phyloP scores from a whole-genome alignment of 2,888 invertebrate species.

The Apamea monoglypha region DNA sequence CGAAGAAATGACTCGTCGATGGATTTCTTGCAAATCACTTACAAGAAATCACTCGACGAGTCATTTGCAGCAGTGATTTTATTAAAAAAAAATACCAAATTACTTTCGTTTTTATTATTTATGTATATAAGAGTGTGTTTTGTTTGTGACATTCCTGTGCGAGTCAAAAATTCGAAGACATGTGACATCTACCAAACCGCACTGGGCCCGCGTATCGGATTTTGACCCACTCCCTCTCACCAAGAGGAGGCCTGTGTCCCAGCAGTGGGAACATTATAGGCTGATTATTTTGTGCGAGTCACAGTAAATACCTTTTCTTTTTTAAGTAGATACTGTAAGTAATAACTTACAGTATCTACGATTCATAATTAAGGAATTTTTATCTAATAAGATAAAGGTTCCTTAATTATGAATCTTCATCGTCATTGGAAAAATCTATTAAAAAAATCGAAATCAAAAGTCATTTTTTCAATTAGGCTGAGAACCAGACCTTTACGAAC shows the following conservation, averaged over 20 bases:
- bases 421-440: background rate
- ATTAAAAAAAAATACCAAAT: background rate
- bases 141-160: background rate
- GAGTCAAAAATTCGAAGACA: too few species aligned
- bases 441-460: too few species aligned
- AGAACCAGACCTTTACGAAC: too few species aligned
- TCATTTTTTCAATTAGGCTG: too few species aligned
- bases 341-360: too few species aligned
- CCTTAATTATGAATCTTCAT: too few species aligned
- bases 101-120: background rate
- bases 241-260: too few species aligned
- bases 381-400: background rate
- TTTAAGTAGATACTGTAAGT: background rate
- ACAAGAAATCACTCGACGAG: too few species aligned
- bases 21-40: too few species aligned
- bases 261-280: background rate
- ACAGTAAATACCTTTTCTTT: background rate
- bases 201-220: background rate
- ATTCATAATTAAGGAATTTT: too few species aligned
- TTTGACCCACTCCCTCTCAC: background rate
- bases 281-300: background rate
- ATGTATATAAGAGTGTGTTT: background rate
- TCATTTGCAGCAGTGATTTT: background rate
- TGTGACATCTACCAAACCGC: too few species aligned
- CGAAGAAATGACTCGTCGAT: background rate